A percentile compares a stretch with the other conserved stretches of the same genome.
phyloP scores from a whole-genome alignment of 2,888 invertebrate genomes.

The Fragum sueziense region DNA sequence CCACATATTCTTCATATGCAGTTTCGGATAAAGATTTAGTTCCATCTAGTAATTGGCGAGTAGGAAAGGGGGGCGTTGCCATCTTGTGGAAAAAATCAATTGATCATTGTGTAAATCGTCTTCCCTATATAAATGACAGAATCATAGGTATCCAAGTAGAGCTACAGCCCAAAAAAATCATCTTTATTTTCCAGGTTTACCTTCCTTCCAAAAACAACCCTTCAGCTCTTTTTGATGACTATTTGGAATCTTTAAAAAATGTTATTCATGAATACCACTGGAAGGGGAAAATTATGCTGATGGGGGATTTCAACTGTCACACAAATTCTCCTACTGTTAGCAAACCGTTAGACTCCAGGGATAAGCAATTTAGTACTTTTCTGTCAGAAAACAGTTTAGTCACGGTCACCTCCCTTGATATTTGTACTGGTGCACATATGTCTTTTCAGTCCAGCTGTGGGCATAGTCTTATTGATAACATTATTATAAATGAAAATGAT shows the following conservation, averaged over 20 bases:
- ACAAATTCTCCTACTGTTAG: neutral
- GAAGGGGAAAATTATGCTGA: neutral
- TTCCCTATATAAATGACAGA: conserved; percentile 1
- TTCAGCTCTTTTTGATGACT: neutral
- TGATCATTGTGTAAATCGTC: neutral
- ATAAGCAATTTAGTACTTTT: neutral
- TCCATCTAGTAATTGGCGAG: neutral
- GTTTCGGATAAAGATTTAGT: conserved; percentile 15
- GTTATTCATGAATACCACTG: neutral
- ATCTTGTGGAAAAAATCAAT: conserved; percentile 2
- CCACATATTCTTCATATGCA: neutral
- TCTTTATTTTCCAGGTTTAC: conserved; percentile 6
- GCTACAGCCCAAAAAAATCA: neutral
- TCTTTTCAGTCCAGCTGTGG: neutral
- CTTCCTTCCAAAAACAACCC: conserved; percentile 5
- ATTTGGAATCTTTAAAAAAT: neutral
- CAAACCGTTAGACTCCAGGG: neutral
- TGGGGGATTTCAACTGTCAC: conserved; percentile 4
- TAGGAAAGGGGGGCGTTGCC: conserved; percentile 3
- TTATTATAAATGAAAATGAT: neutral
- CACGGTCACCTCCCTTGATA: conserved; percentile 2
- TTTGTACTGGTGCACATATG: neutral
- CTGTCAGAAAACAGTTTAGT: neutral
- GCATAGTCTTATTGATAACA: neutral
- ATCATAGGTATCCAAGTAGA: conserved; percentile 10